Conservation (phyloP, 2,888 invertebrate genomes). For the Diaphora mendica region DNA sequence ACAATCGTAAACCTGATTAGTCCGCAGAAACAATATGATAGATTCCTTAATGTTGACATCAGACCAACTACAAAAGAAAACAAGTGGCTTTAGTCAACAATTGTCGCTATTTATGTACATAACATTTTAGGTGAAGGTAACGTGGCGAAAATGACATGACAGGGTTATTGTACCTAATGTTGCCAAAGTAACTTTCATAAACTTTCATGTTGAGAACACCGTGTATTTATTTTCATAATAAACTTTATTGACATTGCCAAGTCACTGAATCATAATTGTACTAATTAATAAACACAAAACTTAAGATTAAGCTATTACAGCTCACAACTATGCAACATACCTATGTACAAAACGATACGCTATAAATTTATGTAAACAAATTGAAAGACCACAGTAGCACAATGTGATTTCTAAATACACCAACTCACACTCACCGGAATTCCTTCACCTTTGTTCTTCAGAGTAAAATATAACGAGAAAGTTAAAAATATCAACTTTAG, state of each 20-base stretch:
- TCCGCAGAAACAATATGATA: not conserved
- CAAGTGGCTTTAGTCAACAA: not conserved
- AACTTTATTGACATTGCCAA: not conserved
- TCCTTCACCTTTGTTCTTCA: constrained; percentile 59
- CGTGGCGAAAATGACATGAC: constrained; percentile 4
- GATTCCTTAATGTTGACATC: not conserved
- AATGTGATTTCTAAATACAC: constrained; percentile 42
- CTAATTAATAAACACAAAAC: not conserved
- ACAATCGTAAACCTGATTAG: not conserved
- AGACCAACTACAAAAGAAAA: not conserved
- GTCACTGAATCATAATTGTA: not conserved
- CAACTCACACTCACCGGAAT: constrained; percentile 60
- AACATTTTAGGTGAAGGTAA: constrained; percentile 13
- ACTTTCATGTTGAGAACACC: not conserved
- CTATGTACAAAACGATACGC: not conserved
- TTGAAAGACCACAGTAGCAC: constrained; percentile 12
- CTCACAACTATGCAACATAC: constrained; percentile 1
- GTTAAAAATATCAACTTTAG: constrained; percentile 76
- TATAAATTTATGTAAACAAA: constrained; percentile 10
- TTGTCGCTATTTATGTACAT: too few species aligned
- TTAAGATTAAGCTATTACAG: constrained; percentile 3
- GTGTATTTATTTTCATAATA: not conserved
- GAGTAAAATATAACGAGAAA: constrained; percentile 77
- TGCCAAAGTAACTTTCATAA: not conserved
- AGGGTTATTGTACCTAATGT: not conserved